Evolutionary conservation across 2,113 vertebrate genomes (phyloP), one percentile per base, ranked within the genome.

Genomic region (Megaceryle maxima): DNA sequence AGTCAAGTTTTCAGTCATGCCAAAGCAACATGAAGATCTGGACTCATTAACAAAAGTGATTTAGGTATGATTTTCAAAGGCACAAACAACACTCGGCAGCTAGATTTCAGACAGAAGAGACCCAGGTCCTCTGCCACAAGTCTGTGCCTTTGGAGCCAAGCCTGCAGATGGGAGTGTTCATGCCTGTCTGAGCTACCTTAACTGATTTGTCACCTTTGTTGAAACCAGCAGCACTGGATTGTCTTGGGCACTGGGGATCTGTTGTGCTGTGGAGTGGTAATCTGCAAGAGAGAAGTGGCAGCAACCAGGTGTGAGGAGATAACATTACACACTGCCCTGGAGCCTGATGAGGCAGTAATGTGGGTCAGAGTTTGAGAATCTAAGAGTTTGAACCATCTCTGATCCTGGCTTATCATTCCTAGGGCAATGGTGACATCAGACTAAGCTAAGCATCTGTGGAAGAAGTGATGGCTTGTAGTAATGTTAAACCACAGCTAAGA

Each of bases 371-470:
- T 12, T 21, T 37, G 51, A 50, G 51, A 66, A 39, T 9, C 22
- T 25, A 48, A 7, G 29, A 16, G 9, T 37, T 28, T 57, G 48
- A 69, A 50, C 24, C 14, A 7, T 2, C 19, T 76, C 43, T 79
- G 12, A 21, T 48, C 35, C n/a, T 16, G 5, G 17, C 18, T 44
- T 0, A 1, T 46, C 4, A 2, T 31, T 79, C 8, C 19, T 25
- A 16, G 35, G 18, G 17, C 22, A 48, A 24, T 7, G 37, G 24
- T 69, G 55, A 43, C 2, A 2, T 35, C 20, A 56, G 35, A 20
- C 10, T 37, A 37, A 83, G 17, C 43, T 57, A 69, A 60, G 48
- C 16, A 43, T 19, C 63, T 33, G 31, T 4, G 57, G 62, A 29
- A 81, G 55, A 56, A 59, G 24, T 0, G 1, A 16, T 9, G 17